A percentile compares a stretch with the other conserved stretches of the same genome.
Conservation (phyloP, 2,797 vertebrate genomes). For the Labroides dimidiatus region DNA sequence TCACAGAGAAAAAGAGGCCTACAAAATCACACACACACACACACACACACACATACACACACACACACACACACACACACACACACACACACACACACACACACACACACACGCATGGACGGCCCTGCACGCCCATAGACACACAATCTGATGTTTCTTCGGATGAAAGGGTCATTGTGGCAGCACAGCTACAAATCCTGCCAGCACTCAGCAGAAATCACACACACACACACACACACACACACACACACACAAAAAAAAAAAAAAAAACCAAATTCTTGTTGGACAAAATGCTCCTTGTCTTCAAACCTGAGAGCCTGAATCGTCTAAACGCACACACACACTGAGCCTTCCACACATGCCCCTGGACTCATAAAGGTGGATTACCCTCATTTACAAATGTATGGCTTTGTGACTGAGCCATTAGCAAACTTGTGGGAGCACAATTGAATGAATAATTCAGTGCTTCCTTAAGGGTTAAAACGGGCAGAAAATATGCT, state of each 20-base stretch:
- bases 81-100: background rate
- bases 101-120: slow-evolving; percentile 11
- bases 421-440: slow-evolving; percentile 65
- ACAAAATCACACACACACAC: slow-evolving; percentile 19
- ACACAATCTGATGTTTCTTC: slow-evolving; percentile 57
- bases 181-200: slow-evolving; percentile 68
- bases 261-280: slow-evolving; percentile 46
- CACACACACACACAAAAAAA: slow-evolving; percentile 24
- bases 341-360: slow-evolving; percentile 30
- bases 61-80: slow-evolving; percentile 28
- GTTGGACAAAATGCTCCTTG: slow-evolving; percentile 74
- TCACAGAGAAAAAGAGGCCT: slow-evolving; percentile 50
- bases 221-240: slow-evolving; percentile 28
- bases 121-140: too few relatives aligned
- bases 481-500: slow-evolving; percentile 72
- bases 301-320: slow-evolving; percentile 60
- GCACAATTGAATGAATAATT: slow-evolving; percentile 74
- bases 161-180: slow-evolving; percentile 80
- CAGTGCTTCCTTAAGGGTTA: slow-evolving; percentile 75
- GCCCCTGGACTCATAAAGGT: slow-evolving; percentile 58
- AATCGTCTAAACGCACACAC: slow-evolving; percentile 46
- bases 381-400: slow-evolving; percentile 81
- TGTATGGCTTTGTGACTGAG: slow-evolving; percentile 77
- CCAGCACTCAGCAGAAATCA: slow-evolving; percentile 66
- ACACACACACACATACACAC: background rate